Percentiles rank a stretch among this genome's conserved stretches.
Conservation (phyloP, 2,888 invertebrate species). For the Periphyllus acericola region DNA sequence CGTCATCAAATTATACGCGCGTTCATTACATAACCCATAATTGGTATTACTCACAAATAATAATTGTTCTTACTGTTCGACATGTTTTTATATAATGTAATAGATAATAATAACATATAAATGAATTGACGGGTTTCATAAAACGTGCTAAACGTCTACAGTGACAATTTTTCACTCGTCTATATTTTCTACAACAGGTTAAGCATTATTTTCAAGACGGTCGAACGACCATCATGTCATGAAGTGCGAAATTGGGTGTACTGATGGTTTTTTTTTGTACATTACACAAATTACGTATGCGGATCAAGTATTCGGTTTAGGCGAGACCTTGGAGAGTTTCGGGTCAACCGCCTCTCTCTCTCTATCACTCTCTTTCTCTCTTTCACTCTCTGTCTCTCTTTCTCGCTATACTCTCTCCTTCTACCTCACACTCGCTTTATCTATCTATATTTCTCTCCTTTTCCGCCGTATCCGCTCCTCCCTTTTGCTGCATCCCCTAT, state of each 20-base stretch:
- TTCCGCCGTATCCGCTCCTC: background rate
- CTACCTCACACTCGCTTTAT: background rate
- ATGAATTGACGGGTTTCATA: background rate
- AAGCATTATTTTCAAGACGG: background rate
- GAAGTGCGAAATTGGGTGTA: constrained; percentile 32
- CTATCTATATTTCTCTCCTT: background rate
- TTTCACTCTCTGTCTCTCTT: background rate
- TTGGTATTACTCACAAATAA: background rate
- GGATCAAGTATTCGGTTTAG: constrained; percentile 33
- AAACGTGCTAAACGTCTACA: background rate
- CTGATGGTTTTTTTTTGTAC: constrained; percentile 11
- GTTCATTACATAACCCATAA: background rate
- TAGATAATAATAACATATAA: too few relatives aligned
- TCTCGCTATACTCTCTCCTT: background rate
- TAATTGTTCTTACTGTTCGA: background rate
- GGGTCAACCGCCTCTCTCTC: background rate
- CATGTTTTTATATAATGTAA: background rate
- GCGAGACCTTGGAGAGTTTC: constrained; percentile 28
- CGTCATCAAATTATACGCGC: too few relatives aligned
- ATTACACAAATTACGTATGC: constrained; percentile 51
- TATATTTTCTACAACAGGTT: background rate
- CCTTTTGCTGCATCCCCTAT: background rate
- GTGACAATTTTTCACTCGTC: constrained; percentile 23
- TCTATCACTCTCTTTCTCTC: background rate
- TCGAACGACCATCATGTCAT: background rate